Evolutionary conservation across 2,888 invertebrate species (phyloP).

Genomic region (Drosophila nr. perissopoda): DNA sequence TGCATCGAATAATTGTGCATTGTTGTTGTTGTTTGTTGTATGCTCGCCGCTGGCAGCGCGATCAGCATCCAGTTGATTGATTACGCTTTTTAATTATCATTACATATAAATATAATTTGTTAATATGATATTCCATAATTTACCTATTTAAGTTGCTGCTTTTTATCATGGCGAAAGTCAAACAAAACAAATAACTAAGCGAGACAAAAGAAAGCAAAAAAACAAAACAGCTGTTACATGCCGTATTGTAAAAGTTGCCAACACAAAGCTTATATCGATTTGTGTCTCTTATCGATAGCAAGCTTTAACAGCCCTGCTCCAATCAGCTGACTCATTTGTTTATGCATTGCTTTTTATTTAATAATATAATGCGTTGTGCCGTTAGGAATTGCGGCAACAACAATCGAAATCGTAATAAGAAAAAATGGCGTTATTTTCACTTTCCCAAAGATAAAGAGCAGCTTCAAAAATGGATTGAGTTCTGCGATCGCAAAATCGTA

Average conservation of each 20-base stretch:
- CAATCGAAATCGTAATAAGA: slow-evolving; percentile 41
- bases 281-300: slow-evolving; percentile 28
- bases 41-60: slow-evolving; percentile 8
- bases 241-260: slow-evolving; percentile 22
- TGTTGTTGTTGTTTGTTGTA: slow-evolving; percentile 21
- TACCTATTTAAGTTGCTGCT: slow-evolving; percentile 80
- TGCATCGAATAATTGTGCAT: slow-evolving; percentile 8
- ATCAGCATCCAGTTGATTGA: slow-evolving; percentile 50
- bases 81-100: slow-evolving; percentile 39
- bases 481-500: slow-evolving; percentile 47
- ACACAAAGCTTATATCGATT: slow-evolving; percentile 6
- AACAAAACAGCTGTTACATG: slow-evolving; percentile 28
- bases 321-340: slow-evolving; percentile 45
- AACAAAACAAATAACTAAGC: slow-evolving; percentile 22
- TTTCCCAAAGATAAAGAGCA: slow-evolving; percentile 53
- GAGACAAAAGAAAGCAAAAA: slow-evolving; percentile 13
- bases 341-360: slow-evolving; percentile 22
- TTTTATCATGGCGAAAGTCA: slow-evolving; percentile 65
- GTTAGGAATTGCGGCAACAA: slow-evolving; percentile 63
- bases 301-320: slow-evolving; percentile 7
- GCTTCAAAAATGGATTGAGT: slow-evolving; percentile 57
- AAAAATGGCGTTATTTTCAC: slow-evolving; percentile 57
- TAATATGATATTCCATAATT: neutral
- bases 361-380: slow-evolving; percentile 58
- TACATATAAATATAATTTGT: neutral